These are phyloP conservation scores for Pissodes strobi DNA, from an alignment of 1,140 invertebrate genomes.

Conservation along the genomic window DNA sequence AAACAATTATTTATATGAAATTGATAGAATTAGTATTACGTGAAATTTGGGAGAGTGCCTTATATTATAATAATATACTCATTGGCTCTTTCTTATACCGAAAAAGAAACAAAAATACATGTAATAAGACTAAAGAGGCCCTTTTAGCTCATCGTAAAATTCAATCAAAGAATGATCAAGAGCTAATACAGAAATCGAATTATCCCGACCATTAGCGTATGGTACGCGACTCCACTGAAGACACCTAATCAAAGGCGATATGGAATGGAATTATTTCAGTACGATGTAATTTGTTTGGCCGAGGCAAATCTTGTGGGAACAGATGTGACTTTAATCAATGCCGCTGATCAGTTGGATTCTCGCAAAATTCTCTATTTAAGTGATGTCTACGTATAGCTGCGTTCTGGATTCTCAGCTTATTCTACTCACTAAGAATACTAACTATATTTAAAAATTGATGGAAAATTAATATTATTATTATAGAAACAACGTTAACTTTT, in stretches of 20 bases:
- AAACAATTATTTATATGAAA: no score
- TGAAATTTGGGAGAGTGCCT: no score
- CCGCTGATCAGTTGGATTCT: constrained; percentile 40
- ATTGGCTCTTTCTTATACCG: no score
- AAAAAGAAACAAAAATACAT: no score
- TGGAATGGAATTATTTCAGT: constrained; percentile 28
- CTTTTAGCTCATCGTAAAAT: constrained; percentile 6
- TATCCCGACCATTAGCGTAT: constrained; percentile 26
- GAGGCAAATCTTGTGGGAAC: constrained; percentile 43
- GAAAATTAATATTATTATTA: no score
- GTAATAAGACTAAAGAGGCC: no score
- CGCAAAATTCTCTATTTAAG: constrained; percentile 21
- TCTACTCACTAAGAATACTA: no score
- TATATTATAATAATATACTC: no score
- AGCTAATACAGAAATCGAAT: constrained; percentile 25
- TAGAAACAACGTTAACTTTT: no score
- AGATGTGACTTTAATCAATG: constrained; percentile 51
- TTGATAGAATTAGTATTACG: no score
- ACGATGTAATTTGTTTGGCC: constrained; percentile 33
- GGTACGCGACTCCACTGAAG: constrained; percentile 21
- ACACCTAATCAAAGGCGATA: constrained; percentile 32
- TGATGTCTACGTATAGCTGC: background rate
- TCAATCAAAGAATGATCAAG: constrained; percentile 17
- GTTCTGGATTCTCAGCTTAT: no score
- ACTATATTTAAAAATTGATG: no score